phyloP scores from a whole-genome alignment of 2,797 vertebrate species.

The Periparus ater region DNA sequence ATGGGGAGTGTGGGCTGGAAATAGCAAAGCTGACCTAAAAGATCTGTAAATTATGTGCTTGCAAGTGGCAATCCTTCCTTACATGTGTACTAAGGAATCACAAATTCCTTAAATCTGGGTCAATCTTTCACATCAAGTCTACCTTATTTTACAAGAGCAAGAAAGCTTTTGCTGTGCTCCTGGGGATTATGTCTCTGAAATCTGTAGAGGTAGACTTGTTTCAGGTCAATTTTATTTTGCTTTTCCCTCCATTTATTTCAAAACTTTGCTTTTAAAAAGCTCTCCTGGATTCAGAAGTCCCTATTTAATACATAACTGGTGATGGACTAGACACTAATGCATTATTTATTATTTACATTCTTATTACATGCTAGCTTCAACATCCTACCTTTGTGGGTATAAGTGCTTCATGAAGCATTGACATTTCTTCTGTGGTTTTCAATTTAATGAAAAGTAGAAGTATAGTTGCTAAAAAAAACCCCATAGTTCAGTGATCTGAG shows the following conservation, averaged over 20 bases:
- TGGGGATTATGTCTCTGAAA: background rate
- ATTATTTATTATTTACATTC: conserved; percentile 15
- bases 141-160: background rate
- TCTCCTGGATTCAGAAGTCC: background rate
- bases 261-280: background rate
- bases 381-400: background rate
- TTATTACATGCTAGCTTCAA: background rate
- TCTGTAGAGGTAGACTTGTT: background rate
- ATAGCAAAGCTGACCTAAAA: background rate
- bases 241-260: background rate
- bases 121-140: background rate
- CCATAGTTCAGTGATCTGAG: background rate
- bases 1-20: background rate
- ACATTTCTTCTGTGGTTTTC: background rate
- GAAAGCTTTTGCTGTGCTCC: background rate
- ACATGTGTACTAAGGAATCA: background rate
- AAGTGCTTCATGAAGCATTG: background rate
- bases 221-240: background rate
- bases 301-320: background rate
- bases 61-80: background rate
- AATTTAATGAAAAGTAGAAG: background rate
- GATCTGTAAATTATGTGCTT: background rate
- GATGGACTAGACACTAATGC: background rate
- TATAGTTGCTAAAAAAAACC: background rate
- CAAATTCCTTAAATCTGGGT: background rate